These are phyloP conservation scores for Charaxes varanes DNA, from an alignment of 1,140 invertebrate species.

Conservation along the genomic window DNA sequence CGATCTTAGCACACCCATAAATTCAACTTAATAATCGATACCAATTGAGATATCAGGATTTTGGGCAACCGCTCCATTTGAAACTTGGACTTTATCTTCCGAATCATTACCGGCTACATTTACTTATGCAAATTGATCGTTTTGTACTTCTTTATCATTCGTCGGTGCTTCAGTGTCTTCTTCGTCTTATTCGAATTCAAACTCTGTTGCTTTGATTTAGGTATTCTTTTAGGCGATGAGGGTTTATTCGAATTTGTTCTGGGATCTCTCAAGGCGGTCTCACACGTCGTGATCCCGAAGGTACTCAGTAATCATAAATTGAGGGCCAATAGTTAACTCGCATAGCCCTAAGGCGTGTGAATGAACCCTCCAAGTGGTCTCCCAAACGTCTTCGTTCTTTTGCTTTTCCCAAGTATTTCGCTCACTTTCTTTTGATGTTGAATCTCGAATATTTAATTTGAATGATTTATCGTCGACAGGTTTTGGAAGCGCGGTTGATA, in stretches of 20 bases:
- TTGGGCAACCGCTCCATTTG: conserved; percentile 17
- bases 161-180: conserved; percentile 10
- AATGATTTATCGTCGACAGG: conserved; percentile 21
- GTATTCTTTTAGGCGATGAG: conserved; percentile 1
- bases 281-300: conserved; percentile 46
- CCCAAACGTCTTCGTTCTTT: conserved; percentile 12
- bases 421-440: conserved; percentile 33
- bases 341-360: conserved; percentile 43
- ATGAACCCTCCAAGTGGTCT: conserved; percentile 33
- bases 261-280: conserved; percentile 43
- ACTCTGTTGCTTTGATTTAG: conserved; percentile 11
- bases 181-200: conserved; percentile 15
- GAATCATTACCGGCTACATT: conserved; percentile 19
- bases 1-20: conserved; percentile 44
- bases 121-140: conserved; percentile 25
- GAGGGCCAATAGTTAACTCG: conserved; percentile 47
- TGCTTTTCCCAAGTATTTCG: conserved; percentile 16
- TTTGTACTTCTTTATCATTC: conserved; percentile 32
- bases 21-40: conserved; percentile 41
- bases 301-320: conserved; percentile 51
- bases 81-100: conserved; percentile 27
- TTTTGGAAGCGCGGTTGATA: too few relatives aligned
- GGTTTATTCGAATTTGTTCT: conserved; percentile 17
- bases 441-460: conserved; percentile 22
- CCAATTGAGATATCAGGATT: conserved; percentile 56